Evolutionary conservation across 2,888 invertebrate genomes (phyloP), one percentile per base, ranked within the genome.

Genomic region (Pasiphila rectangulata): DNA sequence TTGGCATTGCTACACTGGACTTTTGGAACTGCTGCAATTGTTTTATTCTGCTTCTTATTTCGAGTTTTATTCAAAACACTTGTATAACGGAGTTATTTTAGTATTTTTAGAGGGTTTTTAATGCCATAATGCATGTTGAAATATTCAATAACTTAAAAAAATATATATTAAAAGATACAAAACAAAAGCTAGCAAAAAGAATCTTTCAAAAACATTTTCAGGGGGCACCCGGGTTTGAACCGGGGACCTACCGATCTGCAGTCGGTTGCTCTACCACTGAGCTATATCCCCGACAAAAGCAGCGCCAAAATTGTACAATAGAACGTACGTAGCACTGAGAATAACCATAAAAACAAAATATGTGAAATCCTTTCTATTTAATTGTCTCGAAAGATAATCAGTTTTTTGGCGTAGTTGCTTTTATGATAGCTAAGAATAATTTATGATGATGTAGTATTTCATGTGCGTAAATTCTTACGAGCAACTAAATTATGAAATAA

Each of bases 181-280:
- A 20, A 35, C 7, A 9, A 34, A 9, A 36, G 0, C 9, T n/a
- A 19, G 0, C 37, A 44, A 37, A 12, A 7, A 17, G 30, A 29
- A 21, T 1, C 43, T 40, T 20, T 12, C 36, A 27, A 15, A 19
- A 5, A 9, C n/a, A n/a, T 7, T 16, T n/a, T n/a, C n/a, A 75
- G 75, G 70, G 70, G 72, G 71, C 70, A 72, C 72, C 74, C 74
- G 75, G 73, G 72, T 73, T 75, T 73, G 75, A 75, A 75, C 73
- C 75, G 73, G 73, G 74, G 72, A 75, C 74, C 72, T 74, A 72
- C 73, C 72, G 71, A 72, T 73, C 73, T 72, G 73, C 74, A 74
- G 73, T 73, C 73, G 74, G 74, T 72, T 72, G 75, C 74, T 74
- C 73, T 75, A 74, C 74, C 74, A 74, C 72, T 74, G 75, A 75